phyloP scores from a whole-genome alignment of 2,797 vertebrate species.

The Kryptopterus vitreolus region DNA sequence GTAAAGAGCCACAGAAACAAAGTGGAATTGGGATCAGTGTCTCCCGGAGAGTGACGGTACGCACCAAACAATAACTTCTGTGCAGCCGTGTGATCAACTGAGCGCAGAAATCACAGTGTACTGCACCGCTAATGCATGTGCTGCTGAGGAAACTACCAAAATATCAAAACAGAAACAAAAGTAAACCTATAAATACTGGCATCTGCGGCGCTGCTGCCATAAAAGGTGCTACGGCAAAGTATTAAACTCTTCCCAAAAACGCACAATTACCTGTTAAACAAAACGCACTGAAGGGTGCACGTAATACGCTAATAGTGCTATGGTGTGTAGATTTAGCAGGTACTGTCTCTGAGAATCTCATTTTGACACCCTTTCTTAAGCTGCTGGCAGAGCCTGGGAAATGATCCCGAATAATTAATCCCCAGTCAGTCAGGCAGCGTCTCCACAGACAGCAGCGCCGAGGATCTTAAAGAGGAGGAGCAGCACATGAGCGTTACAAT shows the following conservation, averaged over 20 bases:
- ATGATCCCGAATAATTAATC: conserved; percentile 81
- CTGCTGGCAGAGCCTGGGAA: conserved; percentile 72
- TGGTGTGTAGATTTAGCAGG: conserved; percentile 56
- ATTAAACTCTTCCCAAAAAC: conserved; percentile 2
- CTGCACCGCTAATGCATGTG: neutral
- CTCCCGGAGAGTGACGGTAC: neutral
- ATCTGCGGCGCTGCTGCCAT: neutral
- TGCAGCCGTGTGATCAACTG: neutral
- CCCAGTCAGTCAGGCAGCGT: conserved; percentile 75
- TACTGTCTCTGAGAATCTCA: conserved; percentile 62
- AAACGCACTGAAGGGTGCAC: conserved; percentile 39
- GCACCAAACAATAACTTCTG: neutral
- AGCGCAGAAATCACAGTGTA: neutral
- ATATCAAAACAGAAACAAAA: neutral
- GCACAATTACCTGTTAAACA: conserved; percentile 36
- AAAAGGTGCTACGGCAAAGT: neutral
- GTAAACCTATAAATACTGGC: neutral
- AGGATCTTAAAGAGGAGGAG: conserved; percentile 73
- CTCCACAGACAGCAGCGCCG: conserved; percentile 65
- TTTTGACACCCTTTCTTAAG: conserved; percentile 72
- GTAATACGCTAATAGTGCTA: conserved; percentile 37
- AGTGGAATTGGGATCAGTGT: conserved; percentile 24
- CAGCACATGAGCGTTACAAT: conserved; percentile 69
- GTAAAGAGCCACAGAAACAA: too few species aligned
- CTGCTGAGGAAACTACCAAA: neutral